Conservation (phyloP, 2,888 invertebrate genomes). For the Troides aeacus region DNA sequence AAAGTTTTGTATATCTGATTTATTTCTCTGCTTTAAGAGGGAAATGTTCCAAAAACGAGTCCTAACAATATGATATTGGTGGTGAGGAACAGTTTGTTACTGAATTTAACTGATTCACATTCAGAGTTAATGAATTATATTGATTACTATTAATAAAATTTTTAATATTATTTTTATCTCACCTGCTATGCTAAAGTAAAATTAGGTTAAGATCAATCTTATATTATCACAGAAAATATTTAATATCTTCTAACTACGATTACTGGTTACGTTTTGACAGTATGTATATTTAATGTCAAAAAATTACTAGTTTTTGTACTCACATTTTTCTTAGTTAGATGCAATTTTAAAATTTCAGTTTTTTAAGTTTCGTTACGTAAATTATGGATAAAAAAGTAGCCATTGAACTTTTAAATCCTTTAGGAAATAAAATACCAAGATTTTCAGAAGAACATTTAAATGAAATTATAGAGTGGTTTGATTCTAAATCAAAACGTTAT, state of each 20-base stretch:
- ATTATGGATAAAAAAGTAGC: conserved; percentile 7
- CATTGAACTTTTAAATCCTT: conserved; percentile 4
- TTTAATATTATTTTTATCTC: too few species aligned
- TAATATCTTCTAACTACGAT: too few species aligned
- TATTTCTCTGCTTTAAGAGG: not conserved
- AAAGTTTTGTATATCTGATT: too few species aligned
- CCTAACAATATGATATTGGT: not conserved
- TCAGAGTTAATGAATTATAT: too few species aligned
- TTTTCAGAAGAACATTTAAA: conserved; percentile 59
- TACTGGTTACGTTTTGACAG: too few species aligned
- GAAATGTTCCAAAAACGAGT: not conserved
- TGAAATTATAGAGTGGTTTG: conserved; percentile 59
- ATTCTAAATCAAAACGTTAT: conserved; percentile 51
- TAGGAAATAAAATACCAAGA: conserved; percentile 35
- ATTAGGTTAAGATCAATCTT: too few species aligned
- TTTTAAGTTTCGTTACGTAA: not conserved
- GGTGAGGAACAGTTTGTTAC: too few species aligned
- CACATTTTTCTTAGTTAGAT: not conserved
- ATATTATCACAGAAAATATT: too few species aligned
- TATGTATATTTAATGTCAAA: not conserved
- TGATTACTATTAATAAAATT: too few species aligned
- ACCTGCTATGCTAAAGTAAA: too few species aligned
- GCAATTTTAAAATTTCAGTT: not conserved
- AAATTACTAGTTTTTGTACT: not conserved
- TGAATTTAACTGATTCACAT: too few species aligned